A percentile compares a stretch with the other conserved stretches of the same genome.
Conservation (phyloP, 2,797 vertebrate species). For the Danio tinwini region DNA sequence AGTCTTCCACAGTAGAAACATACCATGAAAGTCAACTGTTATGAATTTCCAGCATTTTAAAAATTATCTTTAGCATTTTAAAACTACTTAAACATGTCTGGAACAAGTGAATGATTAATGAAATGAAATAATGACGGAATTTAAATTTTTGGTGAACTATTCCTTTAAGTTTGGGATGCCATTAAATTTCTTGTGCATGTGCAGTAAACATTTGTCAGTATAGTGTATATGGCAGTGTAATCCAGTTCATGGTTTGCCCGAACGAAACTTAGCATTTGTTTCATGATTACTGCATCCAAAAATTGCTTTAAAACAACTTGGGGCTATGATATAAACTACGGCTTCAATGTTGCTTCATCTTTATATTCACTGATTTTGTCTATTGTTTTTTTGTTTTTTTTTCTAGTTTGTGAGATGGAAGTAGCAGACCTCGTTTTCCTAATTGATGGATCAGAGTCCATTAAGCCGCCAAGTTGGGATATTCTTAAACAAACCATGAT, state of each 20-base stretch:
- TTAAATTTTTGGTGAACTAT: no score
- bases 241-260: not conserved
- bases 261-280: not conserved
- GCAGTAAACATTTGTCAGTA: no score
- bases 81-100: no score
- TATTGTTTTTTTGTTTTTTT: slow-evolving; percentile 2
- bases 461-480: slow-evolving; percentile 65
- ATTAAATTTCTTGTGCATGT: no score
- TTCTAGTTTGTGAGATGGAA: slow-evolving; percentile 76
- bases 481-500: slow-evolving; percentile 78
- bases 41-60: no score
- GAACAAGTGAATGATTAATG: no score
- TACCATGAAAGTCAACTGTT: no score
- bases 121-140: no score
- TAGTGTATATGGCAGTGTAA: not conserved
- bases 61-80: no score
- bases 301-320: not conserved
- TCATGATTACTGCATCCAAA: not conserved
- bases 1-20: no score
- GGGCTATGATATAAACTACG: no score
- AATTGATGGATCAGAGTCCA: slow-evolving; percentile 81
- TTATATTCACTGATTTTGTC: not conserved
- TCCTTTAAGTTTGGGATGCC: no score
- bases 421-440: slow-evolving; percentile 84
- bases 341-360: not conserved